phyloP scores from a whole-genome alignment of 1,140 invertebrate genomes.

The Lasioglossum baleicum region DNA sequence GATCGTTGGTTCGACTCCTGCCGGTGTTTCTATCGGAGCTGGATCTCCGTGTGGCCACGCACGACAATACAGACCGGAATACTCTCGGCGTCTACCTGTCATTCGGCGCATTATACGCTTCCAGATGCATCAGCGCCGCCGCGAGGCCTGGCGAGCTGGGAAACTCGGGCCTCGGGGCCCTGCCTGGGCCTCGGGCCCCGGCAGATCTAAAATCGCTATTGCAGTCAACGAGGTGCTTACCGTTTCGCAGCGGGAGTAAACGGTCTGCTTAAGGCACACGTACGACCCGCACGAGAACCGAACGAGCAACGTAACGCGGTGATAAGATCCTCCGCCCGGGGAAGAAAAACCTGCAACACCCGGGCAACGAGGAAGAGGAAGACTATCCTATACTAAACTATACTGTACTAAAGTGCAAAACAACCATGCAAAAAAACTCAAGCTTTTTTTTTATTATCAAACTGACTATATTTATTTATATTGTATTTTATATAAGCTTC shows the following conservation, averaged over 20 bases:
- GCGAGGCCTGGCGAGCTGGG: not conserved
- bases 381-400: not conserved
- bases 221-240: conserved; percentile 59
- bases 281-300: conserved; percentile 51
- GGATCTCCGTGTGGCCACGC: conserved; percentile 21
- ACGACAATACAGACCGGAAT: conserved; percentile 11
- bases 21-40: not conserved
- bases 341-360: not conserved
- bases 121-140: conserved; percentile 31
- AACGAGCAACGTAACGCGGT: conserved; percentile 65
- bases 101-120: conserved; percentile 40
- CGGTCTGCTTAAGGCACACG: conserved; percentile 52
- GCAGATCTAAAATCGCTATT: conserved; percentile 66
- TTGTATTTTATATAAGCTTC: too few species aligned
- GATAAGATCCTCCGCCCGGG: conserved; percentile 64
- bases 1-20: conserved; percentile 6
- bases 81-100: conserved; percentile 25
- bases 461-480: too few species aligned
- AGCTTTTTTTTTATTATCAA: too few species aligned
- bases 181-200: not conserved
- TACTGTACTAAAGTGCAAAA: too few species aligned
- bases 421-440: too few species aligned
- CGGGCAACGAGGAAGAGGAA: not conserved
- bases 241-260: conserved; percentile 59
- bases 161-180: conserved; percentile 11